Percentiles rank a stretch among this genome's conserved stretches.
These are phyloP conservation scores for Mastigias papua DNA, from an alignment of 30 jellyfish, hydroid and myxozoan genomes.

Conservation along the genomic window DNA sequence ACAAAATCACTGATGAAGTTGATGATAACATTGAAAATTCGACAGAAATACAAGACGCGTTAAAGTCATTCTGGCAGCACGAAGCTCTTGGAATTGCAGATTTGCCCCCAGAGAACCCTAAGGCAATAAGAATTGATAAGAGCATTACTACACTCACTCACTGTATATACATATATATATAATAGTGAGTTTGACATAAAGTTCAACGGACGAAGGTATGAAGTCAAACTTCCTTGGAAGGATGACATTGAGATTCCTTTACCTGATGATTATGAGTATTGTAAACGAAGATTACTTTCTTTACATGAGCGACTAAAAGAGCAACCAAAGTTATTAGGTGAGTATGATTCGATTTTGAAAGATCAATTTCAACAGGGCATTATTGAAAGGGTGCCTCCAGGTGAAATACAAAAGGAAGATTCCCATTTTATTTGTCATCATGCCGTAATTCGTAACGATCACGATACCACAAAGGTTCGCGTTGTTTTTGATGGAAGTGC, in stretches of 20 bases:
- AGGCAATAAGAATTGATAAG: constrained; percentile 5
- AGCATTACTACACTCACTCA: too few species aligned
- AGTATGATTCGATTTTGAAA: constrained; percentile 46
- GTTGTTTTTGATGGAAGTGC: constrained; percentile 50
- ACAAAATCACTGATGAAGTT: not conserved
- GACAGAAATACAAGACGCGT: constrained; percentile 39
- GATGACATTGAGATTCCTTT: constrained; percentile 24
- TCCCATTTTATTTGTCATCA: constrained; percentile 48
- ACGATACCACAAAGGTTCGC: constrained; percentile 46
- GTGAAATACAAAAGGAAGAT: not conserved
- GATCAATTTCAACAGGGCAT: constrained; percentile 35
- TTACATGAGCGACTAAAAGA: constrained; percentile 24
- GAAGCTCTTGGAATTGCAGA: constrained; percentile 27
- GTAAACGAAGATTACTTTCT: constrained; percentile 15
- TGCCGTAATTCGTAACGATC: constrained; percentile 53
- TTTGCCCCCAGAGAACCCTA: constrained; percentile 5
- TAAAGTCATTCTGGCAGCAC: constrained; percentile 51
- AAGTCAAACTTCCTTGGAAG: constrained; percentile 70
- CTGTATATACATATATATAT: too few species aligned
- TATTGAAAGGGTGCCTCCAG: constrained; percentile 22
- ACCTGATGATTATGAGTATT: constrained; percentile 19
- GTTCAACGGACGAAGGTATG: constrained; percentile 49
- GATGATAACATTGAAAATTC: not conserved
- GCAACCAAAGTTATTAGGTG: constrained; percentile 40
- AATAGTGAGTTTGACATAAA: constrained; percentile 8